Evolutionary conservation across 1,140 invertebrate genomes (phyloP).

Genomic region (Augochlora pura): DNA sequence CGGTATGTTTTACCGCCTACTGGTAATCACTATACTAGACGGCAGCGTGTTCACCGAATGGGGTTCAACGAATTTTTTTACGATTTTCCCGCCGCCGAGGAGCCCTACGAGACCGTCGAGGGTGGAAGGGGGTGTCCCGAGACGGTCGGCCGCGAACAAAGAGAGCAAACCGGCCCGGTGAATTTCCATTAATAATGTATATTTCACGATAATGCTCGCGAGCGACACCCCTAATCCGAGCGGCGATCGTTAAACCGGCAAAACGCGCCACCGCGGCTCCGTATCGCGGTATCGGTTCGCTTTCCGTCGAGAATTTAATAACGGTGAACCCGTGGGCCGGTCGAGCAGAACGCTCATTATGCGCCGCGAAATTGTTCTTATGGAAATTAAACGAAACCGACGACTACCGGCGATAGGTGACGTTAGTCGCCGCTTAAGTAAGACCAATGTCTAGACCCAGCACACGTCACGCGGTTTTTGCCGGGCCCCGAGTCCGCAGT

Average conservation of each 20-base stretch:
- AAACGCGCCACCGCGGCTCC: constrained; percentile 19
- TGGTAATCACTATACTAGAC: constrained; percentile 39
- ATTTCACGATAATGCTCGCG: constrained; percentile 33
- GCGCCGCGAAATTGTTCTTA: constrained; percentile 53
- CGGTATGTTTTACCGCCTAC: constrained; percentile 36
- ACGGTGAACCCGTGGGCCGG: constrained; percentile 44
- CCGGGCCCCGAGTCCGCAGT: constrained; percentile 9
- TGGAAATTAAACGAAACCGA: constrained; percentile 51
- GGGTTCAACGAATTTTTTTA: constrained; percentile 27
- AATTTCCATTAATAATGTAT: constrained; percentile 36
- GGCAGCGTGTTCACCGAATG: not conserved
- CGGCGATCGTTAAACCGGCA: constrained; percentile 36
- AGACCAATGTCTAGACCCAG: constrained; percentile 10
- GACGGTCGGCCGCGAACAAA: not conserved
- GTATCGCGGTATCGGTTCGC: constrained; percentile 54
- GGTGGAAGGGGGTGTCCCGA: too few species aligned
- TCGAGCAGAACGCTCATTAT: constrained; percentile 56
- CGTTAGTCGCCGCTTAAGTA: constrained; percentile 30
- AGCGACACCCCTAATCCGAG: constrained; percentile 13
- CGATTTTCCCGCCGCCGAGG: not conserved
- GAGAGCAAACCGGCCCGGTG: not conserved
- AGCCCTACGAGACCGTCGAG: too few species aligned
- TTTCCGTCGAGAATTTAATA: constrained; percentile 59
- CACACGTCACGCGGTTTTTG: constrained; percentile 39
- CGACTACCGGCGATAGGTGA: constrained; percentile 33